Base-by-base conservation (phyloP, 2,888 invertebrate genomes). In the Axea sp. region DNA sequence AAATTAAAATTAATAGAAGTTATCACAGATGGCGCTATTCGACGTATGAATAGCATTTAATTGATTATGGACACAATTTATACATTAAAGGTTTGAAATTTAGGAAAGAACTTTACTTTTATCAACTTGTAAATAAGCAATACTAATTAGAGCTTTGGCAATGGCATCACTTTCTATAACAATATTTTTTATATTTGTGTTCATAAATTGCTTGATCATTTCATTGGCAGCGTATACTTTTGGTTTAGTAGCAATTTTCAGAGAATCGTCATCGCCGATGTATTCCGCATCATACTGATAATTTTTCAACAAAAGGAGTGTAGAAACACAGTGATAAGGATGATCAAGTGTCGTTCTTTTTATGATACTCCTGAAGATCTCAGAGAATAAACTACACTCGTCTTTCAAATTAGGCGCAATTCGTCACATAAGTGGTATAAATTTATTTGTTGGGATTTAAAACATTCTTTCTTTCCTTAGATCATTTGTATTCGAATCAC, bases 321-420 rank as follows among this genome's bases (percentile, higher is more conserved):
- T 91, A 7, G 94, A 94, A 22, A 97, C 88, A 0, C 94, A 93
- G 85, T 97, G 97, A 87, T 96, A 93, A 0, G 97, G 96, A 88
- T 97, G 97, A 14, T 95, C 94, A 28, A 88, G 84, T 0, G 92
- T 92, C 83, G 95, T 94, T 79, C 91, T 90, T 71, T 91, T 92
- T 71, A 94, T 87, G 8, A 94, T 87, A 30, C 14, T 35, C 3
- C 51, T 12, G 4, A 72, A 31, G 17, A 43, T 64, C 6, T 5
- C 0, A 2, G 49, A 43, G 14, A 72, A 72, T 6, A 43, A 19
- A 28, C 8, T 85, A 14, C 89, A 89, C n/a, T 68, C 47, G 9
- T 17, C 7, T 22, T 55, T 90, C 33, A 97, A 89, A 49, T 95
- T 91, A 0, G 96, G 96, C 2, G 94, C 93, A 39, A 97, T 88